Percentiles rank a stretch among this genome's conserved stretches.
phyloP scores from a whole-genome alignment of 2,113 vertebrate genomes.

The Indri indri region DNA sequence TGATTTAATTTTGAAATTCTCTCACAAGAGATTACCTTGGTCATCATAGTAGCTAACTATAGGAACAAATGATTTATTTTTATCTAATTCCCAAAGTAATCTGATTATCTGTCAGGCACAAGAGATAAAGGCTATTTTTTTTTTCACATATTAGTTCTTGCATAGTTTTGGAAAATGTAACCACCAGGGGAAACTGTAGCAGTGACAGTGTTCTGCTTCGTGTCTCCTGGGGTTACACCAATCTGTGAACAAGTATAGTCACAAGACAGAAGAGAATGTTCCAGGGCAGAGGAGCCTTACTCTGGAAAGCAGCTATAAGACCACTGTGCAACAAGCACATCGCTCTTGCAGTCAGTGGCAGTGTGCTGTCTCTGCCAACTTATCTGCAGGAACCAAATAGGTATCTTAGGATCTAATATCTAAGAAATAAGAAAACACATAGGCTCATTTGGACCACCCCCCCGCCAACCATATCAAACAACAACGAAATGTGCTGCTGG shows the following conservation, averaged over 20 bases:
- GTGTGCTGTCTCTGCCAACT: neutral
- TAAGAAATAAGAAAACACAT: neutral
- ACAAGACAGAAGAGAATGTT: neutral
- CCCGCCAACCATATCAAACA: neutral
- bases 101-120: conserved; percentile 33
- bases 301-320: neutral
- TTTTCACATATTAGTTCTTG: neutral
- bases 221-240: neutral
- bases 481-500: neutral
- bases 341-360: neutral
- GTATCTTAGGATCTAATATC: neutral
- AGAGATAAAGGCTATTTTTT: conserved; percentile 15
- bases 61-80: conserved; percentile 51
- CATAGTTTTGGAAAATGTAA: neutral
- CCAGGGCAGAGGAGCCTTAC: neutral
- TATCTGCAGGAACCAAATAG: neutral
- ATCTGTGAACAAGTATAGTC: neutral
- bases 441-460: neutral
- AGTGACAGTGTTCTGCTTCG: neutral
- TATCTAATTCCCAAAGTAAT: conserved; percentile 33
- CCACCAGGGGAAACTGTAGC: neutral
- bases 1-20: conserved; percentile 29
- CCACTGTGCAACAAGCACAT: too few relatives aligned
- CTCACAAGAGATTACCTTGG: conserved; percentile 18
- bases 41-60: conserved; percentile 45